phyloP scores from a whole-genome alignment of 2,888 invertebrate genomes.

The Osmoderma eremita region DNA sequence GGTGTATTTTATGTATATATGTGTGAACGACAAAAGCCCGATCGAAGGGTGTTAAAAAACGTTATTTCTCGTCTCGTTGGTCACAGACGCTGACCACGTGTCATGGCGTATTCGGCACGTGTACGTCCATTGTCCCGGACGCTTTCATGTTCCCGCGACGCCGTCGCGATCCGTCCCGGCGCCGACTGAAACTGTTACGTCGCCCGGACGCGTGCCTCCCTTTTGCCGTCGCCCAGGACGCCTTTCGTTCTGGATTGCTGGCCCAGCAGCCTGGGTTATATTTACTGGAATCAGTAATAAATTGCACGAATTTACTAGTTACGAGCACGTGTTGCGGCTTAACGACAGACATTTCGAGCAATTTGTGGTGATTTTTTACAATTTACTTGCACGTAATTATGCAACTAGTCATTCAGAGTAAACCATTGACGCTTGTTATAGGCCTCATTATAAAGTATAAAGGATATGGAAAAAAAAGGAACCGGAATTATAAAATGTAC shows the following conservation, averaged over 20 bases:
- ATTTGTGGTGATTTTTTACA: conserved; percentile 48
- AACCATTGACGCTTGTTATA: not conserved
- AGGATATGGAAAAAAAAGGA: not conserved
- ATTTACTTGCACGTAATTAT: conserved; percentile 35
- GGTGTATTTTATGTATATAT: conserved; percentile 39
- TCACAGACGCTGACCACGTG: conserved; percentile 60
- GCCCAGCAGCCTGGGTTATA: conserved; percentile 47
- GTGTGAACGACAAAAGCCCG: conserved; percentile 38
- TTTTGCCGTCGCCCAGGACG: conserved; percentile 50
- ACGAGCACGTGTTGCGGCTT: conserved; percentile 62
- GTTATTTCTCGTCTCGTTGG: conserved; percentile 63
- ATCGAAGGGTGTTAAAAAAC: conserved; percentile 61
- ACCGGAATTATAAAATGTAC: not conserved
- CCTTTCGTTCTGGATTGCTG: conserved; percentile 20
- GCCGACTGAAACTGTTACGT: conserved; percentile 54
- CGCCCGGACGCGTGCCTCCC: conserved; percentile 46
- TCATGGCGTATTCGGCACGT: conserved; percentile 59
- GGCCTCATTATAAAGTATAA: not conserved
- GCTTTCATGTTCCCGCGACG: conserved; percentile 59
- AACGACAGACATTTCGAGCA: conserved; percentile 50
- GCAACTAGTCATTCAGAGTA: not conserved
- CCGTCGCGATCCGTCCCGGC: conserved; percentile 51
- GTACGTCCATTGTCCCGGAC: conserved; percentile 55
- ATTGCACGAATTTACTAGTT: conserved; percentile 62
- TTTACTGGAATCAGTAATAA: conserved; percentile 64